phyloP scores from a whole-genome alignment of 2,113 vertebrate genomes.

The Bos javanicus region DNA sequence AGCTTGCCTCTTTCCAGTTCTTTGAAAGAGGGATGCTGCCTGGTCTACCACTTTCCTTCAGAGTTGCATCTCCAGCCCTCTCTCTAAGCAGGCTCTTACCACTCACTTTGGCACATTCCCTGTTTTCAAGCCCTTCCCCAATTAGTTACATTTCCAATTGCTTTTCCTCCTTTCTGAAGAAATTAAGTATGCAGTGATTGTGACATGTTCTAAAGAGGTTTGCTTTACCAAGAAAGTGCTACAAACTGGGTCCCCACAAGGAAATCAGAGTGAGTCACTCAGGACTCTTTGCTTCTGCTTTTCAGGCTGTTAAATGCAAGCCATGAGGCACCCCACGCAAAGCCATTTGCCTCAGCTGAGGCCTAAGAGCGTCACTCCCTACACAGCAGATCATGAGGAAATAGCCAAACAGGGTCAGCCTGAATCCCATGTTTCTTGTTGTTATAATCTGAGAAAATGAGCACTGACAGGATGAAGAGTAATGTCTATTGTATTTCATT shows the following conservation, averaged over 20 bases:
- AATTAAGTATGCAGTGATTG: background rate
- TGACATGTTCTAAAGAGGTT: background rate
- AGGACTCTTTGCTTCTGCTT: background rate
- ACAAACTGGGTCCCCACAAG: background rate
- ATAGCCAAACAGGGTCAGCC: background rate
- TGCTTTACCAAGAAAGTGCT: background rate
- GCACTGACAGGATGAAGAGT: background rate
- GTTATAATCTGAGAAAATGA: background rate
- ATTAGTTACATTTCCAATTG: background rate
- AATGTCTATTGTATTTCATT: background rate
- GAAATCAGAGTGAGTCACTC: slow-evolving; percentile 19
- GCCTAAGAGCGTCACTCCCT: background rate
- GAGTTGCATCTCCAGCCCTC: no score
- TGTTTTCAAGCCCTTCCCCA: background rate
- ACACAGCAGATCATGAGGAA: background rate
- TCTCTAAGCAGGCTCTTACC: background rate
- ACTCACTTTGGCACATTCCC: background rate
- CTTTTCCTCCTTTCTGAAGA: slow-evolving; percentile 35
- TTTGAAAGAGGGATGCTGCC: background rate
- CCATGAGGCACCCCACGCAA: background rate
- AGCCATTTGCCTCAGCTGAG: background rate
- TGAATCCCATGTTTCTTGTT: background rate
- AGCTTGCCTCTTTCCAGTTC: background rate
- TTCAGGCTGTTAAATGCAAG: background rate
- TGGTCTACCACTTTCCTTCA: background rate